Percentiles rank a stretch among this genome's conserved stretches.
These are phyloP conservation scores for Felis chaus DNA, from an alignment of 2,113 vertebrate species.

Conservation along the genomic window DNA sequence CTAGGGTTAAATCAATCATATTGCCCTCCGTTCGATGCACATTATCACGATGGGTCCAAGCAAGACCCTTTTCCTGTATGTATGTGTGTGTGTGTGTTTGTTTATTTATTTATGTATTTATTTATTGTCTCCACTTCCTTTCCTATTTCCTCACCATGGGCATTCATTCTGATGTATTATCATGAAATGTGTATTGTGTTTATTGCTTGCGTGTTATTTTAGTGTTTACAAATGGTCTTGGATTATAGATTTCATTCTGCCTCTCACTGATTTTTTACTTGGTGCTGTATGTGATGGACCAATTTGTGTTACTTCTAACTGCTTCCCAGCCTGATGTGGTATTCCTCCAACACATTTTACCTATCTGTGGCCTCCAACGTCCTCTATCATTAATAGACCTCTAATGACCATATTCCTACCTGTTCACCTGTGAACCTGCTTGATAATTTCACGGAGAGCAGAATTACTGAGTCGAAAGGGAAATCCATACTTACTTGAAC, in stretches of 20 bases:
- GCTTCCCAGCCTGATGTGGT: not conserved
- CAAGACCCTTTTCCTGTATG: not conserved
- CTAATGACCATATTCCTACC: not conserved
- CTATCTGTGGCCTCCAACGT: not conserved
- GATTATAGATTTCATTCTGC: not conserved
- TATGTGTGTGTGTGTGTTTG: not conserved
- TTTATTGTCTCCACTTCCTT: not conserved
- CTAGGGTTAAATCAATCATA: not conserved
- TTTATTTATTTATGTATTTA: not conserved
- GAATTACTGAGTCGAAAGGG: not conserved
- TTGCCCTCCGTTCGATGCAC: not conserved
- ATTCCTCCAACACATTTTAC: not conserved
- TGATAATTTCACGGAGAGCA: not conserved
- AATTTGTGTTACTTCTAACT: not conserved
- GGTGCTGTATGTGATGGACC: not conserved
- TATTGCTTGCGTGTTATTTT: not conserved
- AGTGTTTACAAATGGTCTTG: not conserved
- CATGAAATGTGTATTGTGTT: not conserved
- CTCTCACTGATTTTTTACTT: not conserved
- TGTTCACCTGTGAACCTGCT: not conserved
- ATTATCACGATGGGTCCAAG: not conserved
- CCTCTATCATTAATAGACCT: not conserved
- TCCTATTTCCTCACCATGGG: not conserved
- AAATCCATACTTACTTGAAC: not conserved
- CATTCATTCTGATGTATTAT: not conserved